Evolutionary conservation across 2,888 invertebrate species (phyloP), one percentile per base, ranked within the genome.

Genomic region (Leptarthrus brevirostris): DNA sequence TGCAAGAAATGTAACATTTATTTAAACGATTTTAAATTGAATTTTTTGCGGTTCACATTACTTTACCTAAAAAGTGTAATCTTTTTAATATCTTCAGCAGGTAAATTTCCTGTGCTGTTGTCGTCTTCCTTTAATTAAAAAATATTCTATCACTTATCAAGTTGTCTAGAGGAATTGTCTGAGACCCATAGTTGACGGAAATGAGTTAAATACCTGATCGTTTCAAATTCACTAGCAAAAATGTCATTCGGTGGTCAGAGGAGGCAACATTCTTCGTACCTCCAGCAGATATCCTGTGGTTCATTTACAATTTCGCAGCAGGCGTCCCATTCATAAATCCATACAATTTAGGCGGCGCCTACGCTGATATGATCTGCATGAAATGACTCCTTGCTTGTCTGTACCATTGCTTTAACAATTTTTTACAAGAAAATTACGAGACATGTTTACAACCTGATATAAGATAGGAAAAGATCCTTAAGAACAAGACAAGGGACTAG

Each of bases 391-490:
- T 69, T 69, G 16, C 52, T 52, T 30, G 49, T n/a, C 26, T 52
- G 52, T 24, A 52, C 22, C 52, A 18, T 69, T 10, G 30, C 30
- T 52, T 69, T 49, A 69, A 69, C 44, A 34, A 44, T 69, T 66
- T 64, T 47, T 66, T 49, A 69, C 69, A 52, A 34, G 69, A 69
- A 69, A 69, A 52, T 52, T 52, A 69, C 30, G 22, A 26, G 49
- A 30, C 69, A 69, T 69, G 69, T 69, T 69, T 69, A 69, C 69
- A 69, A 69, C 69, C 36, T 20, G 69, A 69, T 69, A 30, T 18
- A 36, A 69, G 69, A 69, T 69, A 52, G 69, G 18, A n/a, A 30
- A 69, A 36, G 20, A 1, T 66, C 26, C 64, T 1, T 49, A 5
- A 16, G 49, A 14, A 64, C 44, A 64, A 44, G 69, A 52, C 69